Conservation (phyloP, 2,797 vertebrate species). For the Paedocypris micromegethes region DNA sequence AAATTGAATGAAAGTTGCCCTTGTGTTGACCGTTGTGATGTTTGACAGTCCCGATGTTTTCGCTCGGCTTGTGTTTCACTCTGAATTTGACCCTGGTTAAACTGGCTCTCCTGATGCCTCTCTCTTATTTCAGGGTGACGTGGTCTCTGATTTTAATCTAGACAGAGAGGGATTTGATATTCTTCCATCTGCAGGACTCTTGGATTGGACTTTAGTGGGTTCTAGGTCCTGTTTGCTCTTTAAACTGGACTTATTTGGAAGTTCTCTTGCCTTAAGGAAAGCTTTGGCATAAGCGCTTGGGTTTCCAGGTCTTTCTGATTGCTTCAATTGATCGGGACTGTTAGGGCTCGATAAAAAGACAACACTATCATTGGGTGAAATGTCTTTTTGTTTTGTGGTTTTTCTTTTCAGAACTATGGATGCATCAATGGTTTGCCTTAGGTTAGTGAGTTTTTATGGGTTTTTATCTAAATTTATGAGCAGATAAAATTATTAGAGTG, state of each 20-base stretch:
- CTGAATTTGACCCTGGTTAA: conserved; percentile 7
- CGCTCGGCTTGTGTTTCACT: conserved; percentile 16
- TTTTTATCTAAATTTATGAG: too few species aligned
- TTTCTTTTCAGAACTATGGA: not conserved
- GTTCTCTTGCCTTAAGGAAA: conserved; percentile 21
- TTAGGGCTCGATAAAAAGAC: conserved; percentile 15
- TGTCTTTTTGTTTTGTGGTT: not conserved
- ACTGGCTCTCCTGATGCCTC: conserved; percentile 16
- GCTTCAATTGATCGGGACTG: conserved; percentile 2
- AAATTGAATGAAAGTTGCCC: conserved; percentile 45
- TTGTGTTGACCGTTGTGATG: conserved; percentile 39
- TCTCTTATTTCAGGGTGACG: conserved; percentile 20
- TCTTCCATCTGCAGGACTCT: conserved; percentile 4
- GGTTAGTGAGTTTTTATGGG: too few species aligned
- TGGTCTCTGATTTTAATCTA: conserved; percentile 38
- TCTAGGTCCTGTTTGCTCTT: not conserved
- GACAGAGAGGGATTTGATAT: conserved; percentile 28
- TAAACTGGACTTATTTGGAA: conserved; percentile 5
- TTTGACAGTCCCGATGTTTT: conserved; percentile 25
- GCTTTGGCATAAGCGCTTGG: conserved; percentile 20
- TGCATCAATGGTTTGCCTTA: too few species aligned
- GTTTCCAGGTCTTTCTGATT: conserved; percentile 27
- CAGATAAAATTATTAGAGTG: too few species aligned
- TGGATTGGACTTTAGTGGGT: conserved; percentile 36
- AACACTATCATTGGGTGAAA: not conserved